These are phyloP conservation scores for Plecturocebus donacophilus DNA, from an alignment of 2,113 vertebrate genomes.

Conservation along the genomic window DNA sequence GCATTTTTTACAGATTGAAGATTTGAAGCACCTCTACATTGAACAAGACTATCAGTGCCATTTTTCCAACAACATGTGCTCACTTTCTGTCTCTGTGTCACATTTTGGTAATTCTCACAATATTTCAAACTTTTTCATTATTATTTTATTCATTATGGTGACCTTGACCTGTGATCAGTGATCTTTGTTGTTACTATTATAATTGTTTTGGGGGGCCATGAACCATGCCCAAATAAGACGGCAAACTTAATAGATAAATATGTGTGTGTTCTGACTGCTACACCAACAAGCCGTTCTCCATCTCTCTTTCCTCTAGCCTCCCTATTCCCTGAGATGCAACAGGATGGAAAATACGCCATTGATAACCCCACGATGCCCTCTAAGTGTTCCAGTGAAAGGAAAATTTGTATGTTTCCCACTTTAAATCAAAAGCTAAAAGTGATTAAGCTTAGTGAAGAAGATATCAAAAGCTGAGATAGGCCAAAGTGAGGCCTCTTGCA, in stretches of 20 bases:
- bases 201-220: neutral
- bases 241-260: neutral
- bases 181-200: neutral
- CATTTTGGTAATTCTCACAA: neutral
- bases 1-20: neutral
- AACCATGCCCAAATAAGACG: neutral
- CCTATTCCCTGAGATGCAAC: neutral
- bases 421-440: neutral
- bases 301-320: neutral
- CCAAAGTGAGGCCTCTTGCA: neutral
- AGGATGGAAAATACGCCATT: neutral
- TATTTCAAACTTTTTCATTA: neutral
- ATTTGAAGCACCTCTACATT: neutral
- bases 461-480: neutral
- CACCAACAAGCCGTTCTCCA: neutral
- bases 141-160: neutral
- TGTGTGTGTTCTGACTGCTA: neutral
- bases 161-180: neutral
- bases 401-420: neutral
- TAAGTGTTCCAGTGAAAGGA: neutral
- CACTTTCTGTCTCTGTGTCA: neutral
- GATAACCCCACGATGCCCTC: neutral
- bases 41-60: neutral
- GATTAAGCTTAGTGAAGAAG: neutral
- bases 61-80: neutral